phyloP scores from a whole-genome alignment of 2,888 invertebrate species.

The Proisotoma minuta region DNA sequence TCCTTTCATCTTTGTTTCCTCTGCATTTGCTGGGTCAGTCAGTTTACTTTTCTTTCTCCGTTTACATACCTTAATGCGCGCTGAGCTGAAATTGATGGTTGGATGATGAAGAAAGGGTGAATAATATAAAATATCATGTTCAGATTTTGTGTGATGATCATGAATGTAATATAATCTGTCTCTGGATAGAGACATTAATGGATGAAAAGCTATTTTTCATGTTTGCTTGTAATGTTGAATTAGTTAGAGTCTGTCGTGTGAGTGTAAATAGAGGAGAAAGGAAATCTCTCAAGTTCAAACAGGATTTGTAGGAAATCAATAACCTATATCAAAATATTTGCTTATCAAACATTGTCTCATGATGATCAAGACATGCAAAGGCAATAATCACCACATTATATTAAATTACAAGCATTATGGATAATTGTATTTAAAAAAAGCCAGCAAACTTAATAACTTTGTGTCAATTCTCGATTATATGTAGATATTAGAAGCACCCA shows the following conservation, averaged over 20 bases:
- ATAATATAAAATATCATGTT: conserved; percentile 5
- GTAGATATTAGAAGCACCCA: too few relatives aligned
- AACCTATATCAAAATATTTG: conserved; percentile 48
- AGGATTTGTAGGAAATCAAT: conserved; percentile 47
- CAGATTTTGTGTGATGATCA: conserved; percentile 8
- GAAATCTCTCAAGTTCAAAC: conserved; percentile 47
- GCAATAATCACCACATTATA: too few relatives aligned
- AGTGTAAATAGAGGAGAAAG: conserved; percentile 44
- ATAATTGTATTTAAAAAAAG: background rate
- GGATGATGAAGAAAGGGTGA: conserved; percentile 11
- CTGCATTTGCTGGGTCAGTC: background rate
- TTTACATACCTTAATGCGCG: background rate
- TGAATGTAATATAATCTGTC: conserved; percentile 5
- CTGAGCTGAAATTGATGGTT: background rate
- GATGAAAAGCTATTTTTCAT: conserved; percentile 26
- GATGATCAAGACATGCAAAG: too few relatives aligned
- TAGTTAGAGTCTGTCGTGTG: conserved; percentile 16
- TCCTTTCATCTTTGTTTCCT: background rate
- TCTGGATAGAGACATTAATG: background rate
- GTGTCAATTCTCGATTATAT: too few relatives aligned
- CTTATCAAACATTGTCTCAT: too few relatives aligned
- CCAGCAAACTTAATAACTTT: too few relatives aligned
- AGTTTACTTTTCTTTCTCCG: background rate
- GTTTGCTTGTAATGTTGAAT: conserved; percentile 34
- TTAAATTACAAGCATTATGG: background rate